These are phyloP conservation scores for Ataeniobius toweri DNA, from an alignment of 2,797 vertebrate genomes.

Conservation along the genomic window DNA sequence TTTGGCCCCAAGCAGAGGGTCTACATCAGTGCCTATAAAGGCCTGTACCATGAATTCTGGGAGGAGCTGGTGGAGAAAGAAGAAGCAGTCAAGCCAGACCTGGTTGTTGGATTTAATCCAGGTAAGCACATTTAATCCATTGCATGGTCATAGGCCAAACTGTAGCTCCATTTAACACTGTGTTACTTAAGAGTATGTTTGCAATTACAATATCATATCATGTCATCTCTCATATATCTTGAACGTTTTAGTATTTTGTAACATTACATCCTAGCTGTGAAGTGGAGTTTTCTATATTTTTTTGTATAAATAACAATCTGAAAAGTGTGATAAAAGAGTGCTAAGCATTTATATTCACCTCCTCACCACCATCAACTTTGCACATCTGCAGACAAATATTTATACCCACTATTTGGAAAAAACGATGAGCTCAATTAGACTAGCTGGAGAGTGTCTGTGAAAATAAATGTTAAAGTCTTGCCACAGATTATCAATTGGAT, in stretches of 20 bases:
- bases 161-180: background rate
- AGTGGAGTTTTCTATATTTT: too few species aligned
- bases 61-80: constrained; percentile 89
- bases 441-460: too few species aligned
- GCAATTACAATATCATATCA: too few species aligned
- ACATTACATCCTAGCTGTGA: too few species aligned
- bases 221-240: too few species aligned
- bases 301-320: too few species aligned
- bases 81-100: constrained; percentile 82
- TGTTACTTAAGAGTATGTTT: too few species aligned
- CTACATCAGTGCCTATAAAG: constrained; percentile 88
- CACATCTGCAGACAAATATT: background rate
- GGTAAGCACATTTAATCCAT: constrained; percentile 76
- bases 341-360: background rate
- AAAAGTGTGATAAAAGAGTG: too few species aligned
- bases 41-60: constrained; percentile 92
- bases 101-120: constrained; percentile 93
- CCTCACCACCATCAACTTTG: background rate
- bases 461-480: too few species aligned
- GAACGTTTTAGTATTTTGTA: too few species aligned
- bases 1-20: constrained; percentile 80
- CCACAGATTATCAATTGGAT: background rate
- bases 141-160: background rate
- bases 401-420: too few species aligned
- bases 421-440: too few species aligned